Base-by-base conservation (phyloP, 2,797 vertebrate genomes). In the Staurois parvus region DNA sequence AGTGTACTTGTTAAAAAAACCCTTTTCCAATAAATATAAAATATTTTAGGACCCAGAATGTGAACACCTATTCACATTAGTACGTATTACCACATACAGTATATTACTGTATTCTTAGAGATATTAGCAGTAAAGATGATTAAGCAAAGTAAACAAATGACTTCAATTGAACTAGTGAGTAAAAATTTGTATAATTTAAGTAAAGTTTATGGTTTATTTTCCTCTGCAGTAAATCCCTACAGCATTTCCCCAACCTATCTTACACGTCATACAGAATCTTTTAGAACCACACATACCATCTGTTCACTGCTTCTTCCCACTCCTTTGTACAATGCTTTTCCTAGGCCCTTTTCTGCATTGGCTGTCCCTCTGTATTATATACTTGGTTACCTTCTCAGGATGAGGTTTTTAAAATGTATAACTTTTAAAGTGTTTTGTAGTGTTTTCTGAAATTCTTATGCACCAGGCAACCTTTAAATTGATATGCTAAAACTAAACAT, bases 221-320 rank as follows among this genome's bases (percentile, higher is more conserved):
- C 7, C 24, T 64, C n/a, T 64, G n/a, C 59, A 64, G 7, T 70
- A 32, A 37, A 70, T 70, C 68, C 15, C 29, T 4, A 68, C 66
- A 68, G 66, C n/a, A 30, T 68, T 68, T 15, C 66, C 28, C 15
- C 32, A 70, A 32, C 9, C 30, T 70, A 32, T 70, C 68, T 32
- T 70, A 10, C 19, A 70, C 29, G 32, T 32, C 13, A 32, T 32
- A 17, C 13, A 70, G 28, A 30, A 70, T 32, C 32, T 70, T 30
- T 29, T 34, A 70, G 32, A 70, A 70, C 28, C 19, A 24, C 68
- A 70, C 29, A 70, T 21, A 29, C 68, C 68, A 70, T 70, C 68
- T 70, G 68, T 70, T 70, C 68, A 12, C 28, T 34, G 32, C 19
- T 30, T 70, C 29, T 70, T 37, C 32, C 68, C 32, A 37, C 13